Base-by-base conservation (phyloP, 2,888 invertebrate genomes). In the Spodoptera picta region DNA sequence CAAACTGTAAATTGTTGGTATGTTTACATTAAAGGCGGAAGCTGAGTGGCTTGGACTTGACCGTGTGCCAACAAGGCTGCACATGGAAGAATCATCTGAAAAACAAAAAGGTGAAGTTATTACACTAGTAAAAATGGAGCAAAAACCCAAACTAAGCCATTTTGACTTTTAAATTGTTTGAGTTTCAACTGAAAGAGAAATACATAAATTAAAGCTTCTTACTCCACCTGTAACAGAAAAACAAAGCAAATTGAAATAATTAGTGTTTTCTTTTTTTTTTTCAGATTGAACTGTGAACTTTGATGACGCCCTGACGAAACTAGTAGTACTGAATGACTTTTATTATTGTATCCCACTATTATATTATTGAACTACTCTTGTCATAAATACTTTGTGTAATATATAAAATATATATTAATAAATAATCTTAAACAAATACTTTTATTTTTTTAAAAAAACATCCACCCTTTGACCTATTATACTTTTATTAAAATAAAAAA, bases 1-100 rank as follows among this genome's bases (percentile, higher is more conserved):
- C 69, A 87, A 69, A 75, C 82, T 81, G 83, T 91, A 92, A 91
- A 82, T 78, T 79, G 81, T 84, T 86, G 87, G 80, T 88, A 86
- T 92, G 87, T 94, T 93, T 93, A 86, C 81, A 88, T 94, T 95
- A 87, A 92, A 95, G 95, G 93, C 95, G 81, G 95, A 95, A 92
- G 95, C 95, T 80, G 95, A 95, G 87, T 95, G 95, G 95, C 92
- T 94, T 84, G 96, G 96, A 83, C 95, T 96, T 88, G 96, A 96
- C 91, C 95, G 96, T 89, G 96, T 96, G 87, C 96, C 96, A 84
- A 96, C 96, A 85, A 94, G 96, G 88, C 94, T 96, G 89, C 95
- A 94, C 84, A 92, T 92, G 90, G 94, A 91, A 85, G 93, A 95
- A 85, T 86, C 92, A 92, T 91, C 95, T 94, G 95, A 92, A 95